Percentiles rank a stretch among this genome's conserved stretches.
Conservation (phyloP, 2,113 vertebrate species). For the Bubalus kerabau region DNA sequence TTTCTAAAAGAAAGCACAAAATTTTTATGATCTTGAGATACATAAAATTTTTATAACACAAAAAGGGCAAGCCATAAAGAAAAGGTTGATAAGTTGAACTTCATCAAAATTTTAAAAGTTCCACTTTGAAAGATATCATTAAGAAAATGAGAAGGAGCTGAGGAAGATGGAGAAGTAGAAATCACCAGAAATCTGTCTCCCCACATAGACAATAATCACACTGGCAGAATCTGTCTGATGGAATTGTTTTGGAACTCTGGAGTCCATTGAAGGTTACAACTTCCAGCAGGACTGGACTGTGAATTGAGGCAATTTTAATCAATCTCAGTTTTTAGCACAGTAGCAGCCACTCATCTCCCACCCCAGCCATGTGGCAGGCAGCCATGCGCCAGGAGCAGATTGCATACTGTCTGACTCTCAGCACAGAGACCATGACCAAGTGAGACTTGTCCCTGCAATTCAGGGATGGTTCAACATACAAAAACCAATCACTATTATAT, state of each 20-base stretch:
- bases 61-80: background rate
- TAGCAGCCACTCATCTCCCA: background rate
- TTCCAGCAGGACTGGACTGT: background rate
- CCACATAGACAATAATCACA: background rate
- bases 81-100: background rate
- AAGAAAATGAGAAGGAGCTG: background rate
- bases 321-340: background rate
- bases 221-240: background rate
- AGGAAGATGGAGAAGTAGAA: background rate
- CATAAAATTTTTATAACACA: background rate
- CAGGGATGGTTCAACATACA: background rate
- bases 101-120: background rate
- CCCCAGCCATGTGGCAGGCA: background rate
- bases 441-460: background rate
- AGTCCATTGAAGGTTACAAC: background rate
- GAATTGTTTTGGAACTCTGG: background rate
- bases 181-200: background rate
- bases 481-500: background rate
- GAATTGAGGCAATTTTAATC: background rate
- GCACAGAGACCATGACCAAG: background rate
- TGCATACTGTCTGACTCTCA: background rate
- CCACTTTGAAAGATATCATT: background rate
- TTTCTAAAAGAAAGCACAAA: background rate
- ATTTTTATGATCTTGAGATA: background rate
- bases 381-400: background rate